phyloP scores from a whole-genome alignment of 2,888 invertebrate species.

The Acleris holmiana region DNA sequence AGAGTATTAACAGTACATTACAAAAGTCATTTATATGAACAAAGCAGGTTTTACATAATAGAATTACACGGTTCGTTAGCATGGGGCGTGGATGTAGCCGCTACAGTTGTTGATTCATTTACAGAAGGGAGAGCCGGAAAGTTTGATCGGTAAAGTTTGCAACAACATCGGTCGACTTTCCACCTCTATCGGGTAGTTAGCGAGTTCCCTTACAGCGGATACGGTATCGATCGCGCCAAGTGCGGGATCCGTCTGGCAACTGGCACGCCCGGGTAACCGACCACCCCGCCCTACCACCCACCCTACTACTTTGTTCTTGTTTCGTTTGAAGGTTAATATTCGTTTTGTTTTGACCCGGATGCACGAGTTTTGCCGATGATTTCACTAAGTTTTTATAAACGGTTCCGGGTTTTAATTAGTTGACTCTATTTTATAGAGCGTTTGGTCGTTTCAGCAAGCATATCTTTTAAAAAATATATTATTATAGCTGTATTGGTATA shows the following conservation, averaged over 20 bases:
- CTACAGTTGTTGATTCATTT: conserved; percentile 66
- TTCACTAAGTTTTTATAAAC: conserved; percentile 21
- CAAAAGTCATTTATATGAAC: conserved; percentile 22
- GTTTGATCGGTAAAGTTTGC: conserved; percentile 79
- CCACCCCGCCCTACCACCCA: conserved; percentile 50
- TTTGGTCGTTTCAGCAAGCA: too few relatives aligned
- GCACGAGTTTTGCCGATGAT: conserved; percentile 45
- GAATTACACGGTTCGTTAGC: conserved; percentile 33
- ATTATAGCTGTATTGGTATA: too few relatives aligned
- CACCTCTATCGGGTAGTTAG: conserved; percentile 75
- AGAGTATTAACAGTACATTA: conserved; percentile 24
- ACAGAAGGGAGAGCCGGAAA: conserved; percentile 63
- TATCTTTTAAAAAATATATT: too few relatives aligned
- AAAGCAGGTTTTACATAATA: conserved; percentile 29
- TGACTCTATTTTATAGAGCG: conserved; percentile 9
- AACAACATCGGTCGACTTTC: conserved; percentile 80
- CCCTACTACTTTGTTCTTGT: conserved; percentile 74
- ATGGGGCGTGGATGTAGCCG: conserved; percentile 44
- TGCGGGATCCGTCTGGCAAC: conserved; percentile 80
- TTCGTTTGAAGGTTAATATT: conserved; percentile 83
- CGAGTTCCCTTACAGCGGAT: conserved; percentile 76
- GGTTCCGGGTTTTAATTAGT: conserved; percentile 20
- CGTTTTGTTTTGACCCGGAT: conserved; percentile 70
- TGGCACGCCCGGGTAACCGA: conserved; percentile 66
- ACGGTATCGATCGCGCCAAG: conserved; percentile 79